Evolutionary conservation across 1,140 invertebrate genomes (phyloP), one percentile per base, ranked within the genome.

Genomic region (Drosophila quadrilineata): DNA sequence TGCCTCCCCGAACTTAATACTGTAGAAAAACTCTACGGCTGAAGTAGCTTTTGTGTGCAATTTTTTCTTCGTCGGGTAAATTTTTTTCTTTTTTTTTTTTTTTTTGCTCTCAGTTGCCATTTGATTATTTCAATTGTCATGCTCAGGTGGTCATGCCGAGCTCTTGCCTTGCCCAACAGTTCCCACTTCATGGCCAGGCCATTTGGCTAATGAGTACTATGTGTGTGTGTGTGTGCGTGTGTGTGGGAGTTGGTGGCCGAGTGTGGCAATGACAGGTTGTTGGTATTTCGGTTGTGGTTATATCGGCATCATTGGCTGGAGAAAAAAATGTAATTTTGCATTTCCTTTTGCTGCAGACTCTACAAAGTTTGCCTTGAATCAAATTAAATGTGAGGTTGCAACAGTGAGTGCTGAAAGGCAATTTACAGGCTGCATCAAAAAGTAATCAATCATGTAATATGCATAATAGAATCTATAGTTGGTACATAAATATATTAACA

Each of bases 381-480:
- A 3, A 45, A 4, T 24, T 29, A 29, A 22, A 16, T 31, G 12
- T 24, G 31, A 31, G 17, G 16, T 10, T 22, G 28, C 46, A 21
- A 31, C 6, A 49, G 24, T 56, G 12, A 3, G 21, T 12, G 43
- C 43, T 35, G 22, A 75, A 79, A 60, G 54, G 24, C 65, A 49
- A 84, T 73, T 70, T 82, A 28, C 46, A 57, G 49, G 56, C 43
- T 52, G 56, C 73, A 82, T 82, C 69, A 84, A 77, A 84, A 59
- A 48, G 56, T 65, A 85, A 82, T 82, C 57, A 82, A 82, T 82
- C 77, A 82, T 64, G 58, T 29, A 71, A 82, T 65, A 72, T 84
- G 77, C 68, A 80, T 64, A 69, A 58, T 17, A n/a, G n/a, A n/a
- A n/a, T n/a, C n/a, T n/a, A n/a, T n/a, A n/a, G n/a, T n/a, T n/a